Conservation (phyloP, 2,888 invertebrate species). For the Patella ulyssiponensis region DNA sequence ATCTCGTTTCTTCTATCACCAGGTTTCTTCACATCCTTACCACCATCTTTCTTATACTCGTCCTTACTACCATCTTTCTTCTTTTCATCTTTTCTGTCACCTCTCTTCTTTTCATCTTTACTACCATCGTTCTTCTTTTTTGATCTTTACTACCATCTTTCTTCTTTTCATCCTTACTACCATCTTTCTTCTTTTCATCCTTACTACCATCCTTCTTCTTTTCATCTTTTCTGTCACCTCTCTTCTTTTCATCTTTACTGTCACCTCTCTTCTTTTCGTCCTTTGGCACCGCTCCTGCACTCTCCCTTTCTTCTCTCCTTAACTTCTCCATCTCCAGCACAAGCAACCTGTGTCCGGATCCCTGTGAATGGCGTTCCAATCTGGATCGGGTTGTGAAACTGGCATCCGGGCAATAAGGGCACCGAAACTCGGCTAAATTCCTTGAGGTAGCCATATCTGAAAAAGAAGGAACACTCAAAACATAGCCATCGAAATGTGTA, state of each 20-base stretch:
- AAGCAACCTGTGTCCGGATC: not conserved
- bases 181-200: not conserved
- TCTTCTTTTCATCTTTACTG: not conserved
- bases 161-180: not conserved
- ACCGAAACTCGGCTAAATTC: not conserved
- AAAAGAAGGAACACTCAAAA: not conserved
- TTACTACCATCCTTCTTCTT: not conserved
- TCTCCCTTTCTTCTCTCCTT: not conserved
- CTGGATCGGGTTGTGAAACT: not conserved
- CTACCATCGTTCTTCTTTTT: not conserved
- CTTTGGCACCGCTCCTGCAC: not conserved
- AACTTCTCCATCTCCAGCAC: not conserved
- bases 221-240: not conserved
- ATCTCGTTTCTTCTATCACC: not conserved
- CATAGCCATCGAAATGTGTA: not conserved
- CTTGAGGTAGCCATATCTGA: not conserved
- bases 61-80: not conserved
- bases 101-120: not conserved
- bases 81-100: not conserved
- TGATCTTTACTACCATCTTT: not conserved
- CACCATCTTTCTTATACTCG: not conserved
- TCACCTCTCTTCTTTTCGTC: not conserved
- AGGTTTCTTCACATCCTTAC: not conserved
- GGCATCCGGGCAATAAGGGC: not conserved
- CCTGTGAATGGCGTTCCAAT: not conserved